Evolutionary conservation across 2,888 invertebrate genomes (phyloP).

Genomic region (Stenodera caucasica): DNA sequence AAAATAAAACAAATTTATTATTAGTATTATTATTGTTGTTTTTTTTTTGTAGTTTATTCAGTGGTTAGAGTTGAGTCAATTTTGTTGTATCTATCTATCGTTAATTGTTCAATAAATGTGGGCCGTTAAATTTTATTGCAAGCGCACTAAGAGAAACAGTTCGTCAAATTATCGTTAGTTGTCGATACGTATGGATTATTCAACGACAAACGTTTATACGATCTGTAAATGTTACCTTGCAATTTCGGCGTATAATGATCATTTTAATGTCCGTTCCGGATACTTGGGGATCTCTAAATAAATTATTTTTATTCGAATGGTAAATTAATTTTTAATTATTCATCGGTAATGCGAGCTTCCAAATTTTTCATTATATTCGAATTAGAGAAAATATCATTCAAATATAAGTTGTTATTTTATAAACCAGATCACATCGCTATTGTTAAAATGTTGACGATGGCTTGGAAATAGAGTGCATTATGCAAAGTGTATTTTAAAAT

Average conservation of each 20-base stretch:
- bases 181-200: slow-evolving; percentile 41
- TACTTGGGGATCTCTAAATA: slow-evolving; percentile 38
- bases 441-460: slow-evolving; percentile 34
- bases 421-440: slow-evolving; percentile 50
- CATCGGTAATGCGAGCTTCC: neutral
- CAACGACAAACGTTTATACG: slow-evolving; percentile 37
- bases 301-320: slow-evolving; percentile 35
- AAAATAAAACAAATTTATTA: too few relatives aligned
- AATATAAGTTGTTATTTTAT: slow-evolving; percentile 27
- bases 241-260: slow-evolving; percentile 41
- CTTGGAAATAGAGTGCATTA: slow-evolving; percentile 46
- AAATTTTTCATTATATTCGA: too few relatives aligned
- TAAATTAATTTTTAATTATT: slow-evolving; percentile 18
- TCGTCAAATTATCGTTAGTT: slow-evolving; percentile 42
- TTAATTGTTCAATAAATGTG: slow-evolving; percentile 39
- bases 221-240: slow-evolving; percentile 45
- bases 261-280: slow-evolving; percentile 37
- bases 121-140: slow-evolving; percentile 39
- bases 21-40: too few relatives aligned
- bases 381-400: too few relatives aligned
- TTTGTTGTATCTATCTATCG: slow-evolving; percentile 10
- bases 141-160: slow-evolving; percentile 31
- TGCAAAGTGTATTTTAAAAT: slow-evolving; percentile 57
- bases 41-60: too few relatives aligned
- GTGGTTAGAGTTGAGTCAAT: too few relatives aligned